These are phyloP conservation scores for Chirona hameri DNA, from an alignment of 2,888 invertebrate genomes.

Conservation along the genomic window DNA sequence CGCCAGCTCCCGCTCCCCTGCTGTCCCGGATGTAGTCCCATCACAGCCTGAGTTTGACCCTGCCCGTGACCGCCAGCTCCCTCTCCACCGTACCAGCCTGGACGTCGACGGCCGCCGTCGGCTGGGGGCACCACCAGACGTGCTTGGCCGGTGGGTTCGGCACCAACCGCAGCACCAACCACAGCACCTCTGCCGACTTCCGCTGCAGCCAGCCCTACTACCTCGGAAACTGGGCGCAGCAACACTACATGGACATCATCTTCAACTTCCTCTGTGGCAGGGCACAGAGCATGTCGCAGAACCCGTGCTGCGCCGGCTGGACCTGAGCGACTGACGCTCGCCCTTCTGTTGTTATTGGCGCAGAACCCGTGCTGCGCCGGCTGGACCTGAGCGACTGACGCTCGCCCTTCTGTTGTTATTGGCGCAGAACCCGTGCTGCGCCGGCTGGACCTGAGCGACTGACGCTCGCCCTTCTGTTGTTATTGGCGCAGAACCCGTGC, in stretches of 20 bases:
- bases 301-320: slow-evolving; percentile 7
- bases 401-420: too few species aligned
- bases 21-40: too few species aligned
- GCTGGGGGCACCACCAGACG: not conserved
- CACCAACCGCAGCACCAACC: not conserved
- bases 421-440: too few species aligned
- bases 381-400: too few species aligned
- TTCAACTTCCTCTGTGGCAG: slow-evolving; percentile 8
- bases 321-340: too few species aligned
- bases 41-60: too few species aligned
- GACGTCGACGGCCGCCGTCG: not conserved
- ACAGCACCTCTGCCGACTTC: not conserved
- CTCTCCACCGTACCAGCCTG: not conserved
- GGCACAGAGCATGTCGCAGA: not conserved
- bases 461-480: too few species aligned
- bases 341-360: too few species aligned
- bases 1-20: too few species aligned
- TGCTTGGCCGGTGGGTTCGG: not conserved
- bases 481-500: too few species aligned
- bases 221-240: not conserved
- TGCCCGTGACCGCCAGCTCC: not conserved
- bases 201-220: not conserved
- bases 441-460: too few species aligned
- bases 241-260: slow-evolving; percentile 7
- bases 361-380: too few species aligned